Evolutionary conservation across 2,113 vertebrate species (phyloP).

Genomic region (Litocranius walleri): DNA sequence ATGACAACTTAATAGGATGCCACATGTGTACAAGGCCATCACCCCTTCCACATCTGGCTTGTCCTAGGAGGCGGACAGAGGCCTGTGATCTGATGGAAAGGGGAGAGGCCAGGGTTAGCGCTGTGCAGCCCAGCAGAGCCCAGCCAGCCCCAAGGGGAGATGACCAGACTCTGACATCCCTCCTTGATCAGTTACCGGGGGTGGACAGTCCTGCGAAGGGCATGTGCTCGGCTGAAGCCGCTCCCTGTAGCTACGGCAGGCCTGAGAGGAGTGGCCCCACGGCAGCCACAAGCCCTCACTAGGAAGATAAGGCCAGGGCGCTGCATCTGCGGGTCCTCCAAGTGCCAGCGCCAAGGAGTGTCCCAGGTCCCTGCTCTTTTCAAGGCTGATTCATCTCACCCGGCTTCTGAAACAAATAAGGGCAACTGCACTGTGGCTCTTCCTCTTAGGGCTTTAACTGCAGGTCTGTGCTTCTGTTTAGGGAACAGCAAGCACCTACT

Average conservation of each 20-base stretch:
- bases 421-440: not conserved
- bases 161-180: not conserved
- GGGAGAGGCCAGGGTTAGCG: not conserved
- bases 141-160: rapidly evolving
- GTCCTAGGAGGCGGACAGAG: not conserved
- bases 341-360: not conserved
- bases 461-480: not conserved
- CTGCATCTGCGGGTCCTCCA: not conserved
- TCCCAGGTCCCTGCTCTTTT: not conserved
- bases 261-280: rapidly evolving
- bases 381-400: not conserved
- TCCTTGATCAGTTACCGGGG: not conserved
- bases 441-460: not conserved
- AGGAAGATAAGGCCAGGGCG: not conserved
- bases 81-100: not conserved
- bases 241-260: not conserved
- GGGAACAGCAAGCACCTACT: not conserved
- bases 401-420: not conserved
- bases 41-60: not conserved
- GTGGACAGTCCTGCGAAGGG: not conserved
- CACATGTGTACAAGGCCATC: not conserved
- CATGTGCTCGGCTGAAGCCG: rapidly evolving
- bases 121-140: not conserved
- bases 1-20: not conserved
- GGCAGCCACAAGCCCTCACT: not conserved